Conservation (phyloP, 2,888 invertebrate species). For the Pocota personata region DNA sequence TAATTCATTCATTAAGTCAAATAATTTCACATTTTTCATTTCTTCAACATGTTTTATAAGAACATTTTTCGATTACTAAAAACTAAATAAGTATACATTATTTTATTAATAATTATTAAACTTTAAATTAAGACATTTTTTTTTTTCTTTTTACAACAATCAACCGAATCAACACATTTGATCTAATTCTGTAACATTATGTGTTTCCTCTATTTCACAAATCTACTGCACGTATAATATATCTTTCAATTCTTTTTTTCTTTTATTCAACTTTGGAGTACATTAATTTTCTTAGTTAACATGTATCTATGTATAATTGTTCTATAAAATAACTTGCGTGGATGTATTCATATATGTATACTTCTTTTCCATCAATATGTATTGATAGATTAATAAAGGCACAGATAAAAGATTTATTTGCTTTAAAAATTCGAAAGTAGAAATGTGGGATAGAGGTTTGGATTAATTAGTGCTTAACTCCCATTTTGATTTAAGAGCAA, state of each 20-base stretch:
- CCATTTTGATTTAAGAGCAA: too few species aligned
- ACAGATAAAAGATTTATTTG: constrained; percentile 46
- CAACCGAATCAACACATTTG: constrained; percentile 39
- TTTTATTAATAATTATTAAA: constrained; percentile 23
- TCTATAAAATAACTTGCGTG: constrained; percentile 9
- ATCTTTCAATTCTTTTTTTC: background rate
- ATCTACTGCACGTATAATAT: constrained; percentile 30
- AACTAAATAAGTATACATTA: constrained; percentile 30
- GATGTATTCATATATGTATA: background rate
- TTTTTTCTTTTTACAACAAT: constrained; percentile 50
- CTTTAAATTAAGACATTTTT: constrained; percentile 30
- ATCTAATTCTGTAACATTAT: constrained; percentile 25
- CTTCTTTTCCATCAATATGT: constrained; percentile 31
- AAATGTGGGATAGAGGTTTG: constrained; percentile 32
- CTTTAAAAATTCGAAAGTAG: constrained; percentile 22
- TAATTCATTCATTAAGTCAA: constrained; percentile 42
- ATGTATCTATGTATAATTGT: background rate
- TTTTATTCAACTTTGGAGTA: background rate
- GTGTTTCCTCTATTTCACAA: constrained; percentile 38
- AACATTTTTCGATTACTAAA: constrained; percentile 32
- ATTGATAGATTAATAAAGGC: constrained; percentile 43
- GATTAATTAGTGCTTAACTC: constrained; percentile 19
- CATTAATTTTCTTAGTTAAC: background rate
- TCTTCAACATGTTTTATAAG: constrained; percentile 40
- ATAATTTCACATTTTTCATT: constrained; percentile 19